phyloP scores from a whole-genome alignment of 2,113 vertebrate genomes.

The Turnix velox region DNA sequence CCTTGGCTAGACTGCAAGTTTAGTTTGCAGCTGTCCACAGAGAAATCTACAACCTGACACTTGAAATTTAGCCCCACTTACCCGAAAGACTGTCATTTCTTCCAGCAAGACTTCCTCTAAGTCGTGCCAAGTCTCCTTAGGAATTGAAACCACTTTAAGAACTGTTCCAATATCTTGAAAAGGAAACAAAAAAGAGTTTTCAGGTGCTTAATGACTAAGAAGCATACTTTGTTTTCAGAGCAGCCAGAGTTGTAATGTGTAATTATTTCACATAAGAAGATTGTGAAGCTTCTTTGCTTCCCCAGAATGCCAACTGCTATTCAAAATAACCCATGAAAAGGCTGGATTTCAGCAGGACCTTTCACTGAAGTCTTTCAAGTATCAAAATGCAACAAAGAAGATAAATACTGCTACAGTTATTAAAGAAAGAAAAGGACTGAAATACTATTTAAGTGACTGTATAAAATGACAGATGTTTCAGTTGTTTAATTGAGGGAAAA shows the following conservation, averaged over 20 bases:
- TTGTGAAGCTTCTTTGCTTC: background rate
- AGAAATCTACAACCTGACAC: constrained; percentile 48
- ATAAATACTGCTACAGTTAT: background rate
- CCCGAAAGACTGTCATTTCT: constrained; percentile 96
- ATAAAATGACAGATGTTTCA: background rate
- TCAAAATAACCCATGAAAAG: background rate
- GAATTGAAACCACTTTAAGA: constrained; percentile 96
- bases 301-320: background rate
- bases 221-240: background rate
- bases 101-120: constrained; percentile 97
- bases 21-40: constrained; percentile 59
- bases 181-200: background rate
- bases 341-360: background rate
- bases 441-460: background rate
- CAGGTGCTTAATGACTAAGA: constrained; percentile 1
- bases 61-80: constrained; percentile 73
- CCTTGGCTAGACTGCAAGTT: constrained; percentile 27
- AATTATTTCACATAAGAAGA: background rate
- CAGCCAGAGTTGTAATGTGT: background rate
- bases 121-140: constrained; percentile 96
- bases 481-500: background rate
- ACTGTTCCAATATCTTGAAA: constrained; percentile 89
- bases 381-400: background rate
- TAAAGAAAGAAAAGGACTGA: background rate
- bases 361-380: background rate